Evolutionary conservation across 2,888 invertebrate genomes (phyloP).

Genomic region (Drosophila ezoana): DNA sequence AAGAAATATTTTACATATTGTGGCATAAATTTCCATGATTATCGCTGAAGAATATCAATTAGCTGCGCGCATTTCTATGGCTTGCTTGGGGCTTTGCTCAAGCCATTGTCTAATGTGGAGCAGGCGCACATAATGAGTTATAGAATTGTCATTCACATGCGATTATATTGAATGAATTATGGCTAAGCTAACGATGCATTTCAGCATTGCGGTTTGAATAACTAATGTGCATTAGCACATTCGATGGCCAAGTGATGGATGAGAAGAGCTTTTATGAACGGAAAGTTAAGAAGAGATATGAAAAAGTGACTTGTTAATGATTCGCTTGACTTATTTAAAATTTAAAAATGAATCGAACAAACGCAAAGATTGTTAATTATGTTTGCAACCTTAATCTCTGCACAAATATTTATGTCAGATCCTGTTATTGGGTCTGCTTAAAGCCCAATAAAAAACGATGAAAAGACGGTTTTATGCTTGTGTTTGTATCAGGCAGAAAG

Average conservation of each 20-base stretch:
- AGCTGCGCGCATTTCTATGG: conserved; percentile 38
- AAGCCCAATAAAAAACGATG: too few species aligned
- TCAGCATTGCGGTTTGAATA: conserved; percentile 43
- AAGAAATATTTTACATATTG: conserved; percentile 72
- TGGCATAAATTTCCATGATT: conserved; percentile 71
- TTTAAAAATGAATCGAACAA: not conserved
- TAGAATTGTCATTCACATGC: conserved; percentile 63
- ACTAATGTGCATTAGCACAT: conserved; percentile 29
- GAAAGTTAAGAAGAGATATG: conserved; percentile 2
- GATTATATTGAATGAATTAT: conserved; percentile 57
- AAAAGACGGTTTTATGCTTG: too few species aligned
- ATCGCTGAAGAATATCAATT: conserved; percentile 70
- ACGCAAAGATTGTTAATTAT: not conserved
- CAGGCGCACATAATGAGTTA: conserved; percentile 69
- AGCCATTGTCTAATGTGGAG: conserved; percentile 67
- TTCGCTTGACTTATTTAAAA: not conserved
- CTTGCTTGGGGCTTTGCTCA: conserved; percentile 9
- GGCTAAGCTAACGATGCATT: conserved; percentile 41
- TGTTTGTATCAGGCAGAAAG: too few species aligned
- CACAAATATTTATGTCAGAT: too few species aligned
- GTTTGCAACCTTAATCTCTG: too few species aligned
- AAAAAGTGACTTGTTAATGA: not conserved
- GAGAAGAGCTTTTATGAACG: not conserved
- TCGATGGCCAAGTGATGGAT: conserved; percentile 25
- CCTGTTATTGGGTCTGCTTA: too few species aligned